Evolutionary conservation across 2,113 vertebrate genomes (phyloP).

Genomic region (Myrmophylax atrothorax): DNA sequence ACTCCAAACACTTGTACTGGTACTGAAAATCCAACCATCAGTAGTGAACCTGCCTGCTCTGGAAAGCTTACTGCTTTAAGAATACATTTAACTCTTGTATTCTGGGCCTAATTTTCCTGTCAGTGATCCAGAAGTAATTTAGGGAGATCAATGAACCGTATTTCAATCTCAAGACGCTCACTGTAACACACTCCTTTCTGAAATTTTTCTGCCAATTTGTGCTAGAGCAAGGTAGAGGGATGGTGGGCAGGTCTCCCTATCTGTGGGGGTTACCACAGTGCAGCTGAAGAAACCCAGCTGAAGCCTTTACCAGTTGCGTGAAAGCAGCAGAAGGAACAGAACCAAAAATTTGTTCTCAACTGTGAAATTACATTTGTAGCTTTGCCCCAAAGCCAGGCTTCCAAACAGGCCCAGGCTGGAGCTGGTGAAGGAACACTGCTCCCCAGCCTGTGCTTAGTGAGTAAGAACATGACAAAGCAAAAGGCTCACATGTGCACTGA

Average conservation of each 20-base stretch:
- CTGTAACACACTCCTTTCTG: not conserved
- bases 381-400: not conserved
- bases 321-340: not conserved
- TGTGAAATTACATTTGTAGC: not conserved
- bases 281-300: not conserved
- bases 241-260: not conserved
- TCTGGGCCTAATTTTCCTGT: not conserved
- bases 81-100: not conserved
- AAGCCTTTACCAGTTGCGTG: not conserved
- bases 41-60: not conserved
- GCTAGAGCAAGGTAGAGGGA: not conserved
- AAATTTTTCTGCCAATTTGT: not conserved
- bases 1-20: not conserved
- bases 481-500: not conserved
- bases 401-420: not conserved
- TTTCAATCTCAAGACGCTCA: not conserved
- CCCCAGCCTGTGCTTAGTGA: not conserved
- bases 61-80: not conserved
- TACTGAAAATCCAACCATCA: not conserved
- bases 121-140: not conserved
- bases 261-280: accelerated
- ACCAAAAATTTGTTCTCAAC: not conserved
- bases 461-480: not conserved
- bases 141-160: not conserved
- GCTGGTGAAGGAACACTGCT: not conserved